Percentiles rank a stretch among this genome's conserved stretches.
These are phyloP conservation scores for Geopemphigus sp. DNA, from an alignment of 1,140 invertebrate species.

Conservation along the genomic window DNA sequence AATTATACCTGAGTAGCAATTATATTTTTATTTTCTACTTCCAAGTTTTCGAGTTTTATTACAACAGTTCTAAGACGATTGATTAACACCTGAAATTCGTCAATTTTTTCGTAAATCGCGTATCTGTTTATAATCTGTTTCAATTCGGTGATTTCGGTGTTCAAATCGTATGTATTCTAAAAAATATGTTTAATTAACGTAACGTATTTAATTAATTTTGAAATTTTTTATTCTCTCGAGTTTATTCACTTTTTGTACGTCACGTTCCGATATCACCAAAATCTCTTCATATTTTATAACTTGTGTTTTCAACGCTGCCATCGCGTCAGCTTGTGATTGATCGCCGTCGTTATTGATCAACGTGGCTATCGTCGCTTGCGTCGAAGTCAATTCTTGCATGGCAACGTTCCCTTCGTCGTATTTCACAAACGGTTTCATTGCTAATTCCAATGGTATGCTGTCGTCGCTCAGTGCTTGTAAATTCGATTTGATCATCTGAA, in stretches of 20 bases:
- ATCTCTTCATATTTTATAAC: background rate
- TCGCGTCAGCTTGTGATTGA: background rate
- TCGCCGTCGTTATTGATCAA: background rate
- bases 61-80: background rate
- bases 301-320: background rate
- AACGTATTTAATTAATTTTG: background rate
- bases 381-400: conserved; percentile 22
- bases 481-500: conserved; percentile 26
- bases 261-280: background rate
- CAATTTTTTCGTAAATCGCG: background rate
- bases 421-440: conserved; percentile 1
- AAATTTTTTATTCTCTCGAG: background rate
- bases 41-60: background rate
- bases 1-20: background rate
- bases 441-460: conserved; percentile 19
- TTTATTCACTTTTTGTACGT: background rate
- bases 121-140: background rate
- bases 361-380: background rate
- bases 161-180: background rate
- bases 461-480: conserved; percentile 20
- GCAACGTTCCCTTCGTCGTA: conserved; percentile 5
- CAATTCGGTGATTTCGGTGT: background rate
- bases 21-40: background rate
- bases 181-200: too few relatives aligned
- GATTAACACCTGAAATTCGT: background rate